phyloP scores from a whole-genome alignment of 2,797 vertebrate genomes.

The Masticophis lateralis region DNA sequence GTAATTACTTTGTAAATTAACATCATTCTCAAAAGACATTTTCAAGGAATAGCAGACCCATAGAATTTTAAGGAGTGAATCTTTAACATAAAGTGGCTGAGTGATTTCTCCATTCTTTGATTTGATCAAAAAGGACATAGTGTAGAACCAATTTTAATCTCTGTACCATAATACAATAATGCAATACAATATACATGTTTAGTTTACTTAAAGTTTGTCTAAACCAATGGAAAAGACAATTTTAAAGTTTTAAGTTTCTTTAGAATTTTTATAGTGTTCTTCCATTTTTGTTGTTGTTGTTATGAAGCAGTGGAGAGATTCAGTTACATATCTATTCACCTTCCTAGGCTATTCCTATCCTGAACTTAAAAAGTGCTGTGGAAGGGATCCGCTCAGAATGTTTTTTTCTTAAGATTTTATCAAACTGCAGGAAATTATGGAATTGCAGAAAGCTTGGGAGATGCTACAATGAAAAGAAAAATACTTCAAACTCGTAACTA shows the following conservation, averaged over 20 bases:
- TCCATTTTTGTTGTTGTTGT: not conserved
- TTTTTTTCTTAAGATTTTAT: not conserved
- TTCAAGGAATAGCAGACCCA: not conserved
- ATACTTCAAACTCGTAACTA: not conserved
- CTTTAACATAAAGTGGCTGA: not conserved
- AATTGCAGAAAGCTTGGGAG: not conserved
- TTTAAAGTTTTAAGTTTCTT: not conserved
- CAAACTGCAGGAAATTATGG: not conserved
- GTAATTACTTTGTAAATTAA: not conserved
- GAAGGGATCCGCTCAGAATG: not conserved
- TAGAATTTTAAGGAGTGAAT: not conserved
- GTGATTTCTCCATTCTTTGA: not conserved
- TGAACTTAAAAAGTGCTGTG: not conserved
- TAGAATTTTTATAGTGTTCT: not conserved
- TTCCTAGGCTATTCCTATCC: not conserved
- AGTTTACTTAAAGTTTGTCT: not conserved
- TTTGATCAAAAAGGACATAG: not conserved
- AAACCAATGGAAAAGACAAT: not conserved
- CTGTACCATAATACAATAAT: not conserved
- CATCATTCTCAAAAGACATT: not conserved
- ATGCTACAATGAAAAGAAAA: not conserved
- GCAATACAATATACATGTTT: not conserved
- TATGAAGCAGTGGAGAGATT: not conserved
- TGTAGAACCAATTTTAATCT: not conserved
- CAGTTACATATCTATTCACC: not conserved